These are phyloP conservation scores for Ctenicera cuprea DNA, from an alignment of 2,888 invertebrate species.

Conservation along the genomic window DNA sequence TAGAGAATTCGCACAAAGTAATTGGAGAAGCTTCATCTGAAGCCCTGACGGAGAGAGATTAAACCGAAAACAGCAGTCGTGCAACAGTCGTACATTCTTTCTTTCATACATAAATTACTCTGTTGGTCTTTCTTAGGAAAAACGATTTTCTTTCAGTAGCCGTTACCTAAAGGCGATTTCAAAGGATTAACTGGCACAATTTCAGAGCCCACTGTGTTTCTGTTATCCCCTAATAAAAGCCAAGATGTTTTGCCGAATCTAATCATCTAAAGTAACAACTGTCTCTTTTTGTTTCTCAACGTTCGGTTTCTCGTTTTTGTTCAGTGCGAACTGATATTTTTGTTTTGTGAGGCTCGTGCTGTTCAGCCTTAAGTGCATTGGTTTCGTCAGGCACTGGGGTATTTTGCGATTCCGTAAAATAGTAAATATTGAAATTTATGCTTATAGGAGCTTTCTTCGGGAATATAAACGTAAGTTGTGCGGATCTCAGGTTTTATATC, in stretches of 20 bases:
- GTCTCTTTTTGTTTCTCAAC: conserved; percentile 17
- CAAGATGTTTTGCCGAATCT: conserved; percentile 32
- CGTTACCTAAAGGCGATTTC: conserved; percentile 34
- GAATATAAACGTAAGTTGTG: conserved; percentile 31
- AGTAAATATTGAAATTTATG: conserved; percentile 37
- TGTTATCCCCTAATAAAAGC: conserved; percentile 31
- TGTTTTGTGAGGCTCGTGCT: conserved; percentile 24
- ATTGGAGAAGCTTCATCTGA: not conserved
- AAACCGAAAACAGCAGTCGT: conserved; percentile 25
- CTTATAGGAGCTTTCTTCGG: conserved; percentile 22
- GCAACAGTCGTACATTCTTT: conserved; percentile 10
- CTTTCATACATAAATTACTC: conserved; percentile 28
- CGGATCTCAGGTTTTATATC: conserved; percentile 24
- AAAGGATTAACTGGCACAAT: conserved; percentile 38
- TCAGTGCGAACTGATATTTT: conserved; percentile 12
- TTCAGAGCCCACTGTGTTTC: conserved; percentile 31
- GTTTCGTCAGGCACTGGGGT: conserved; percentile 10
- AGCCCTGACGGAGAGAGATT: conserved; percentile 17
- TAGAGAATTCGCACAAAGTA: not conserved
- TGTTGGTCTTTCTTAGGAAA: conserved; percentile 11
- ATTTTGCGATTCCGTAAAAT: conserved; percentile 28
- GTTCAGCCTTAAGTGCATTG: conserved; percentile 21
- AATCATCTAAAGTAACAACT: conserved; percentile 34
- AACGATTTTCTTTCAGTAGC: conserved; percentile 29
- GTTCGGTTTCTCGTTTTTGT: not conserved